Conservation (phyloP, 2,797 vertebrate genomes). For the Myotis findleyi region DNA sequence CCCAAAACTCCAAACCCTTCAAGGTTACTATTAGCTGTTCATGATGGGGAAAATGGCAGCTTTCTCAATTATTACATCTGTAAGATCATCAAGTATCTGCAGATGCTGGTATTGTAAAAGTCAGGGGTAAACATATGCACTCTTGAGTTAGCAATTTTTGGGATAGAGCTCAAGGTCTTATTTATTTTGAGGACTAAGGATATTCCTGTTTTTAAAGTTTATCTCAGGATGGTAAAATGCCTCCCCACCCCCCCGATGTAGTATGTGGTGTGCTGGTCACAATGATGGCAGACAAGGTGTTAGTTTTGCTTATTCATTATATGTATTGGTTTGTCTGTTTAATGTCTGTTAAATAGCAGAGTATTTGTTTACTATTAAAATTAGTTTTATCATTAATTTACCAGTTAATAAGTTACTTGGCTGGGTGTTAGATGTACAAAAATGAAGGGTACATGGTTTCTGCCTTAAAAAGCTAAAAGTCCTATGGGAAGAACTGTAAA, state of each 20-base stretch:
- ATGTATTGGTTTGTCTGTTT: neutral
- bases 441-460: neutral
- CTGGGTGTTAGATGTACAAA: neutral
- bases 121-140: neutral
- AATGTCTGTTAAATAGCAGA: neutral
- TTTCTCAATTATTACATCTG: neutral
- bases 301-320: slow-evolving; percentile 39
- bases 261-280: neutral
- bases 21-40: neutral
- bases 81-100: neutral
- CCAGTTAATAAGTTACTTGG: neutral
- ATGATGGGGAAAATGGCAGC: neutral
- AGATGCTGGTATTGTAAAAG: neutral
- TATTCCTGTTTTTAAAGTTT: slow-evolving; percentile 31
- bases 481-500: neutral
- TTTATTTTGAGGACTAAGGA: slow-evolving; percentile 20
- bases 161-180: neutral
- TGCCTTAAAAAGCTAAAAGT: slow-evolving; percentile 8
- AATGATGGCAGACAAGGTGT: neutral
- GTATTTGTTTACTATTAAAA: too few relatives aligned
- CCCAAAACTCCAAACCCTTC: neutral
- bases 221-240: neutral
- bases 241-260: accelerated
- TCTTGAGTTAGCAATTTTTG: neutral
- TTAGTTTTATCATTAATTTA: neutral